Conservation (phyloP, 2,888 invertebrate species). For the Cynaeus angustus region DNA sequence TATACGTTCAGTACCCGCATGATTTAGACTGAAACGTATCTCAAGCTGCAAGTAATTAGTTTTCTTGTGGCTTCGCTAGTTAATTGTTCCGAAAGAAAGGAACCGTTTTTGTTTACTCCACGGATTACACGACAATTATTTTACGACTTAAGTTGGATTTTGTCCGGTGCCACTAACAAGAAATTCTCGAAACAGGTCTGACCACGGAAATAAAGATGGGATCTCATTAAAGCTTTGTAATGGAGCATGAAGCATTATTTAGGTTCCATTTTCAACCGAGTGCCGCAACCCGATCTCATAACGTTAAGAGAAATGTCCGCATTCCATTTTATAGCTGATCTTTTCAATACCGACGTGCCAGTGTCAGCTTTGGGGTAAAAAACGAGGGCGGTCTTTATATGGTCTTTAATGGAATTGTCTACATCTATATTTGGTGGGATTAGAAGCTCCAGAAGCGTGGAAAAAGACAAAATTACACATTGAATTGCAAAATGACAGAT, state of each 20-base stretch:
- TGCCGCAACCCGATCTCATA: constrained; percentile 42
- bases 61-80: background rate
- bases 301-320: constrained; percentile 38
- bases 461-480: no score
- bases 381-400: no score
- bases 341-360: constrained; percentile 30
- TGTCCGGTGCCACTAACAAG: background rate
- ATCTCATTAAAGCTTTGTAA: constrained; percentile 41
- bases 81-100: constrained; percentile 9
- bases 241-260: constrained; percentile 42
- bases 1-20: constrained; percentile 17
- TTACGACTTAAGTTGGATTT: constrained; percentile 18
- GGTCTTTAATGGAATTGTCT: no score
- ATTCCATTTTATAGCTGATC: constrained; percentile 32
- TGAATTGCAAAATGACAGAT: no score
- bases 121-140: constrained; percentile 7
- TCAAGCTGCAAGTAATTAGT: constrained; percentile 18
- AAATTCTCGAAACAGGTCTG: constrained; percentile 15
- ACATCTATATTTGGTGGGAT: no score
- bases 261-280: constrained; percentile 29
- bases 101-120: background rate
- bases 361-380: background rate
- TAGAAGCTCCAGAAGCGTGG: no score
- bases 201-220: constrained; percentile 39
- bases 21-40: constrained; percentile 7